Evolutionary conservation across 2,113 vertebrate species (phyloP).

Genomic region (Pterocles gutturalis): DNA sequence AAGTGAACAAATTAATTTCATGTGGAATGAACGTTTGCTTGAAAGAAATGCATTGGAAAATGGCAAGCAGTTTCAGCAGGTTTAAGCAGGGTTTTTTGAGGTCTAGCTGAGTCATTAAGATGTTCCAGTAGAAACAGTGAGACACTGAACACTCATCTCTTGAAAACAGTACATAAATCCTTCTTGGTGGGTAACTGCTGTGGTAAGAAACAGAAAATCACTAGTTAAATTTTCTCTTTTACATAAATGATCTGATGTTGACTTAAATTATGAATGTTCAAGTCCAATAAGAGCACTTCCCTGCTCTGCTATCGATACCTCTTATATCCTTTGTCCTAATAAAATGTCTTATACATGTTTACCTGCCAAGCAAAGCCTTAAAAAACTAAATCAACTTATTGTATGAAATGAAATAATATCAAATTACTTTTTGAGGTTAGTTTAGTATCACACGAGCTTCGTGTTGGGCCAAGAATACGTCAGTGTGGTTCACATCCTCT

Average conservation of each 20-base stretch:
- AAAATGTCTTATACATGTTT: not conserved
- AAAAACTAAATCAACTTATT: not conserved
- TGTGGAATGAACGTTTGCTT: not conserved
- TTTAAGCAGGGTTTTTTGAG: not conserved
- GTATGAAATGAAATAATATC: not conserved
- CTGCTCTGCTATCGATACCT: not conserved
- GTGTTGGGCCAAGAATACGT: not conserved
- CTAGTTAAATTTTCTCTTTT: not conserved
- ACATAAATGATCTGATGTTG: not conserved
- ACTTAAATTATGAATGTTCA: not conserved
- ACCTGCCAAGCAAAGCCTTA: not conserved
- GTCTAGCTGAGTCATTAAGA: not conserved
- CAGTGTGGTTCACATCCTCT: not conserved
- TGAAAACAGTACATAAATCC: not conserved
- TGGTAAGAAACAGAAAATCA: not conserved
- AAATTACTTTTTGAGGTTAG: not conserved
- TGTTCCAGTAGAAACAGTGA: not conserved
- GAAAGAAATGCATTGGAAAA: not conserved
- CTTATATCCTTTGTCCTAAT: not conserved
- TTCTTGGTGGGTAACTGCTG: not conserved
- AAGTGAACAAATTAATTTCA: not conserved
- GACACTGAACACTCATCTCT: not conserved
- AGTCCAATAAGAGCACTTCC: not conserved
- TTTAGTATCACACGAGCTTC: not conserved
- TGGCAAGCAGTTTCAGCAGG: not conserved